These are phyloP conservation scores for Rousettus leschenaultii DNA, from an alignment of 2,113 vertebrate species.

Conservation along the genomic window DNA sequence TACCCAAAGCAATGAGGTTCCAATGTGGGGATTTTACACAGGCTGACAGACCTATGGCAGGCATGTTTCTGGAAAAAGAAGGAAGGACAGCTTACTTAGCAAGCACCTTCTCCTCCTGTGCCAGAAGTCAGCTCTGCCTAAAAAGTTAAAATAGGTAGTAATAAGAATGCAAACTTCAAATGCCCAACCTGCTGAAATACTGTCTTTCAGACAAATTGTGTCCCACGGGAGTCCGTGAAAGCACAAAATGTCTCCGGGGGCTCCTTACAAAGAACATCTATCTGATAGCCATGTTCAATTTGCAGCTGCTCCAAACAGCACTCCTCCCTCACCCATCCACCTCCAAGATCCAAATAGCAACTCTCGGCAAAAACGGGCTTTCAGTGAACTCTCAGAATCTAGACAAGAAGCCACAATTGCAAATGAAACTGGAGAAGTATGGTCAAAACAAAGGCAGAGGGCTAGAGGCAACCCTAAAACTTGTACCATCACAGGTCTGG, in stretches of 20 bases:
- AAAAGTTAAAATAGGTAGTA: background rate
- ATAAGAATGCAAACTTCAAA: conserved; percentile 7
- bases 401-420: background rate
- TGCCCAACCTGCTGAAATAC: background rate
- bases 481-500: background rate
- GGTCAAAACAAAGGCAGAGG: background rate
- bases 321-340: accelerated
- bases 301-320: background rate
- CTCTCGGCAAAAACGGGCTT: background rate
- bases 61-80: background rate
- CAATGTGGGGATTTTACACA: background rate
- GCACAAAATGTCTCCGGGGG: background rate
- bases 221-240: background rate
- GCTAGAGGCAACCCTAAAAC: background rate
- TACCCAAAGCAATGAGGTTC: background rate
- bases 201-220: conserved; percentile 17
- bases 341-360: background rate
- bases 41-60: background rate
- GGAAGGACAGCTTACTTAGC: background rate
- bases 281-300: background rate
- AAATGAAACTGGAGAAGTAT: background rate
- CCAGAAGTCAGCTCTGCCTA: background rate
- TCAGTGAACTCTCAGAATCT: background rate
- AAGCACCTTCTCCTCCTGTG: background rate
- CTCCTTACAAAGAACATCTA: background rate